These are phyloP conservation scores for Lochmaea crataegi DNA, from an alignment of 2,888 invertebrate genomes.

Conservation along the genomic window DNA sequence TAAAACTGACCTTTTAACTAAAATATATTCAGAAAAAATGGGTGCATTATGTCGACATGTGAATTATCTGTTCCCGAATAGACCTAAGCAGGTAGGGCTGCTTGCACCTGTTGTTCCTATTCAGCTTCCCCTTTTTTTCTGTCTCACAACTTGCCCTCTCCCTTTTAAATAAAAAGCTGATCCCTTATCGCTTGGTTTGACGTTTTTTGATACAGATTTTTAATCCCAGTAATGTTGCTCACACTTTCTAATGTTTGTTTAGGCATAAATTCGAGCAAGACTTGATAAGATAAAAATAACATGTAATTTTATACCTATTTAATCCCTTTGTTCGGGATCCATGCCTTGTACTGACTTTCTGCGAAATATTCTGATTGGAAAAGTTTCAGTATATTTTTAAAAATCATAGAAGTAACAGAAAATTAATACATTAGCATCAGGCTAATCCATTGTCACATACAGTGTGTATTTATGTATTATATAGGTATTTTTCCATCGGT, in stretches of 20 bases:
- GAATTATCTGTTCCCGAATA: conserved; percentile 58
- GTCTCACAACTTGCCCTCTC: conserved; percentile 29
- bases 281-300: conserved; percentile 12
- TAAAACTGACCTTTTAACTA: conserved; percentile 12
- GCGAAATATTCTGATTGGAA: background rate
- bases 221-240: conserved; percentile 35
- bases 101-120: conserved; percentile 62
- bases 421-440: background rate
- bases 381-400: background rate
- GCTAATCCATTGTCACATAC: background rate
- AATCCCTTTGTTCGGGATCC: background rate
- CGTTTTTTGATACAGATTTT: conserved; percentile 32
- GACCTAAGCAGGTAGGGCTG: conserved; percentile 58
- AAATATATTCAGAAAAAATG: background rate
- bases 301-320: conserved; percentile 20
- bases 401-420: background rate
- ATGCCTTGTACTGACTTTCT: background rate
- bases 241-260: conserved; percentile 34
- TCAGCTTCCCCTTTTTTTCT: conserved; percentile 48
- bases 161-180: conserved; percentile 31
- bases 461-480: background rate
- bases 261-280: conserved; percentile 19
- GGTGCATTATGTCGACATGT: conserved; percentile 56
- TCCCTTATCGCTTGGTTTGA: conserved; percentile 33
- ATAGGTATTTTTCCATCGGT: too few species aligned